Conservation (phyloP, 2,113 vertebrate genomes). For the Rhinogobius similis region DNA sequence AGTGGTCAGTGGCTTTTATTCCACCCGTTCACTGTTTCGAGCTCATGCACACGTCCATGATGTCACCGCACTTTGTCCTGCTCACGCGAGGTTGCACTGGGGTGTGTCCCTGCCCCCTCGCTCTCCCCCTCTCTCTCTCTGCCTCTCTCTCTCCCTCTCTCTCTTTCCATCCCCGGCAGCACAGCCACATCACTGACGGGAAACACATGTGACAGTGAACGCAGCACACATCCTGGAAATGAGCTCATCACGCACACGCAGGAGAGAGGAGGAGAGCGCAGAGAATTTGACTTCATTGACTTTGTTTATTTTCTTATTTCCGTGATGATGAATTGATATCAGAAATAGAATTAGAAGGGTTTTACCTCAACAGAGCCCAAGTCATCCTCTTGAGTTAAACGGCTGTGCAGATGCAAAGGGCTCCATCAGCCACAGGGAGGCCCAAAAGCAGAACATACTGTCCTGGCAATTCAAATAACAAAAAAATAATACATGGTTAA, state of each 20-base stretch:
- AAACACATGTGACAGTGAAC: background rate
- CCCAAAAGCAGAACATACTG: no score
- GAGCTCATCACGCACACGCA: background rate
- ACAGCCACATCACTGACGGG: background rate
- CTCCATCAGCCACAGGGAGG: no score
- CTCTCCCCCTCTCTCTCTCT: constrained; percentile 29
- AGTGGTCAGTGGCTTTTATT: background rate
- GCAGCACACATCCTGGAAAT: constrained; percentile 8
- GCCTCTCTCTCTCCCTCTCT: background rate
- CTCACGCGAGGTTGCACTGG: background rate
- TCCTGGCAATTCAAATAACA: no score
- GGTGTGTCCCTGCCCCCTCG: constrained; percentile 4
- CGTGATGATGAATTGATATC: no score
- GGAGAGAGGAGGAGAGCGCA: background rate
- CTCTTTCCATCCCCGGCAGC: background rate
- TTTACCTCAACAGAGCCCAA: no score
- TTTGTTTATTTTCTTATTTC: background rate
- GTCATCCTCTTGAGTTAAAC: no score
- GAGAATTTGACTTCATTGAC: background rate
- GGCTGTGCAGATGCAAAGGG: no score
- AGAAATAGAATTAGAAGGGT: no score
- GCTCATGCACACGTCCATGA: background rate
- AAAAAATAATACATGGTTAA: no score
- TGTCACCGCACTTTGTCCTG: background rate
- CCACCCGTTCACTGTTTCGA: background rate